Percentiles rank a stretch among this genome's conserved stretches.
These are phyloP conservation scores for Tenualosa thibaudeaui DNA, from an alignment of 2,797 vertebrate species.

Conservation along the genomic window DNA sequence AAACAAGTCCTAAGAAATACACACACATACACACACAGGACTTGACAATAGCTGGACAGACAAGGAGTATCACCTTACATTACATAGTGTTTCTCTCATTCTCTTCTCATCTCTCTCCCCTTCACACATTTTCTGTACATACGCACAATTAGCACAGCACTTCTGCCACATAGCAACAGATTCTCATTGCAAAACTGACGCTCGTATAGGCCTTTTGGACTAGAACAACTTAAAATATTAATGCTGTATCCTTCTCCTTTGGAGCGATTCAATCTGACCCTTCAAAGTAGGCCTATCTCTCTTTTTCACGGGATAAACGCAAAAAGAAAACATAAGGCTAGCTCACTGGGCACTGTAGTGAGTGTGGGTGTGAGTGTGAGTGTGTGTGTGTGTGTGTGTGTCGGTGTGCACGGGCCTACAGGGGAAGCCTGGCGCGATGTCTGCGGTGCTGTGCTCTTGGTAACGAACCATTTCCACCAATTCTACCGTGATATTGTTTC, in stretches of 20 bases:
- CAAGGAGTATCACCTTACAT: not conserved
- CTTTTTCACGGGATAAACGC: not conserved
- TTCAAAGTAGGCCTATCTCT: not conserved
- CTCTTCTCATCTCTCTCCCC: not conserved
- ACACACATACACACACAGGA: constrained; percentile 2
- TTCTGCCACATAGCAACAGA: not conserved
- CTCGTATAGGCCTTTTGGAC: not conserved
- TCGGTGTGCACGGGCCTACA: not conserved
- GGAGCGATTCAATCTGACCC: not conserved
- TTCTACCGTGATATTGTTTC: constrained; percentile 26
- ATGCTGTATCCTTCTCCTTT: not conserved
- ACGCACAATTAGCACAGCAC: not conserved
- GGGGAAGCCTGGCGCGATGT: not conserved
- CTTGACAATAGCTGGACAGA: not conserved
- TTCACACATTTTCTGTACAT: not conserved
- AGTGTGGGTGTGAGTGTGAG: not conserved
- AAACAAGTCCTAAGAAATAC: constrained; percentile 2
- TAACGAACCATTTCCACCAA: constrained; percentile 31
- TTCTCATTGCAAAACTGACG: not conserved
- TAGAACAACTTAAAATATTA: not conserved
- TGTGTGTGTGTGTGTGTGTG: not conserved
- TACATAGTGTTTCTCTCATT: not conserved
- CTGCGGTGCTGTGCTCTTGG: not conserved
- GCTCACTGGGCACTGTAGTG: not conserved
- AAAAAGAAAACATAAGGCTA: not conserved